These are phyloP conservation scores for Anguilla megastoma DNA, from an alignment of 2,797 vertebrate species.

Conservation along the genomic window DNA sequence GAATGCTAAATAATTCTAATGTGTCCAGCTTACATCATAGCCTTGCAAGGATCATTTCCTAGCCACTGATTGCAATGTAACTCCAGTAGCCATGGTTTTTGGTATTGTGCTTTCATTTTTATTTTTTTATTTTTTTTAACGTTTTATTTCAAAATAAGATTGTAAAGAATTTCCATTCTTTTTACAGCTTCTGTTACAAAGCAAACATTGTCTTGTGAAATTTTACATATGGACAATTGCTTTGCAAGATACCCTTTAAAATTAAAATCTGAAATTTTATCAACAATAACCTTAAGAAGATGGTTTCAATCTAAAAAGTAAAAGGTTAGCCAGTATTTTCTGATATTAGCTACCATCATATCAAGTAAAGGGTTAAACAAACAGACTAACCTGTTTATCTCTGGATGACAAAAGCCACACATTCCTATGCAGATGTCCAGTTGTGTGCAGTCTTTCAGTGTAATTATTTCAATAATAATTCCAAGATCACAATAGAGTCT, in stretches of 20 bases:
- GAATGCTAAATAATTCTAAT: background rate
- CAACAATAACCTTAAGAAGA: background rate
- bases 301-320: background rate
- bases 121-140: background rate
- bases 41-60: background rate
- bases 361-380: background rate
- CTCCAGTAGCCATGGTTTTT: background rate
- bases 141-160: background rate
- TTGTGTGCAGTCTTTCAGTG: background rate
- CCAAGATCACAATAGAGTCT: background rate
- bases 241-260: background rate
- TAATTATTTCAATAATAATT: constrained; percentile 9
- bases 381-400: background rate
- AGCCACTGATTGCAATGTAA: background rate
- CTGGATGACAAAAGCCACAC: background rate
- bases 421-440: background rate
- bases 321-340: background rate
- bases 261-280: background rate
- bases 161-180: background rate
- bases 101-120: background rate
- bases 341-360: background rate
- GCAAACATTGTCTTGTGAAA: background rate
- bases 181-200: background rate
- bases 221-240: background rate
- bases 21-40: background rate